Percentiles rank a stretch among this genome's conserved stretches.
Evolutionary conservation across 2,888 invertebrate genomes (phyloP).

Genomic region (Crematogaster levior): DNA sequence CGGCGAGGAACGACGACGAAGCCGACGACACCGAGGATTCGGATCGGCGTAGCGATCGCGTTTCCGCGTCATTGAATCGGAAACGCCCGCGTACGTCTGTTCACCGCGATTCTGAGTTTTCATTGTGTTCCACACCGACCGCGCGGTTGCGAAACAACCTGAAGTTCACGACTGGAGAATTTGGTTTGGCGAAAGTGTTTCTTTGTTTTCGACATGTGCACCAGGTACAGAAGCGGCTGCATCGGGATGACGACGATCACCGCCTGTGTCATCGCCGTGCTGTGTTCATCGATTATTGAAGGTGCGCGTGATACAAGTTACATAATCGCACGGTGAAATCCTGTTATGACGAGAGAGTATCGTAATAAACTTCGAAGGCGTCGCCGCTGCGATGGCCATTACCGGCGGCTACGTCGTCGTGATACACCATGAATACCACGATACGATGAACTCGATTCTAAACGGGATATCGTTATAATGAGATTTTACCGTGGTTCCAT

Average conservation of each 20-base stretch:
- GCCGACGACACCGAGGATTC: neutral
- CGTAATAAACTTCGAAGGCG: neutral
- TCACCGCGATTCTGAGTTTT: slow-evolving; percentile 5
- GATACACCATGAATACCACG: neutral
- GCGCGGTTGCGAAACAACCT: slow-evolving; percentile 42
- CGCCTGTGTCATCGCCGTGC: slow-evolving; percentile 77
- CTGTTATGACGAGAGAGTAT: slow-evolving; percentile 20
- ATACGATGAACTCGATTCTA: neutral
- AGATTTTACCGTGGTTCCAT: slow-evolving; percentile 16
- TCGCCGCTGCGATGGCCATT: neutral
- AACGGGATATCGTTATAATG: neutral
- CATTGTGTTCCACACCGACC: slow-evolving; percentile 45
- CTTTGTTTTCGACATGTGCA: slow-evolving; percentile 66
- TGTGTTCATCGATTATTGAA: slow-evolving; percentile 78
- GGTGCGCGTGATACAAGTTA: slow-evolving; percentile 71
- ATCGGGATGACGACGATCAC: slow-evolving; percentile 70
- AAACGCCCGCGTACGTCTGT: too few relatives aligned
- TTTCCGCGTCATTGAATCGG: neutral
- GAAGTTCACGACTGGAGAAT: slow-evolving; percentile 31
- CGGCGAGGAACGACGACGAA: neutral
- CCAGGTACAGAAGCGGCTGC: slow-evolving; percentile 55
- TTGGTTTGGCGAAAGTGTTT: slow-evolving; percentile 66
- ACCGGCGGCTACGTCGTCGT: neutral
- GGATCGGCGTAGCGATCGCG: slow-evolving; percentile 50
- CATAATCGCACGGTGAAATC: slow-evolving; percentile 35